Percentiles rank a stretch among this genome's conserved stretches.
phyloP scores from a whole-genome alignment of 2,797 vertebrate species.

The Hydrocynus forskahlii region DNA sequence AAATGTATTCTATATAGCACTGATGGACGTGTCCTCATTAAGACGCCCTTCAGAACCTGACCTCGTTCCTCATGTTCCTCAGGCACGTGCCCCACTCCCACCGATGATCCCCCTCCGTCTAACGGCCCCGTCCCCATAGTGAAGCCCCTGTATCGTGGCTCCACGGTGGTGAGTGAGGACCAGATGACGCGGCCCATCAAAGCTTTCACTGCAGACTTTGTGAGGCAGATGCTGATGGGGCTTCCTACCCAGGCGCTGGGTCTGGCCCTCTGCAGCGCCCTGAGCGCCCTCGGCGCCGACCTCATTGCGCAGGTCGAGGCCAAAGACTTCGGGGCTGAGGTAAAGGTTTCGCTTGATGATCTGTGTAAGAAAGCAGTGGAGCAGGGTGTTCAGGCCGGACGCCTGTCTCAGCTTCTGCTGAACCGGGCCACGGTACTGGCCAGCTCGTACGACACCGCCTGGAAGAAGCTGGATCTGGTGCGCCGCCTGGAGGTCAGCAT shows the following conservation, averaged over 20 bases:
- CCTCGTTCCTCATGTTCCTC: background rate
- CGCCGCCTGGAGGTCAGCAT: constrained; percentile 90
- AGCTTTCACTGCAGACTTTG: constrained; percentile 96
- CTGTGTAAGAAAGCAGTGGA: constrained; percentile 95
- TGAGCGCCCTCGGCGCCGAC: constrained; percentile 91
- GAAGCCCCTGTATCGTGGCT: constrained; percentile 87
- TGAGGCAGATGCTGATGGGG: constrained; percentile 93
- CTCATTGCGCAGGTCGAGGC: constrained; percentile 94
- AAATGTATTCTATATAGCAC: too few species aligned
- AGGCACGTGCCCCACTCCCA: constrained; percentile 69
- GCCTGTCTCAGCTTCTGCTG: constrained; percentile 89
- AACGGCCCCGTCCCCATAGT: constrained; percentile 90
- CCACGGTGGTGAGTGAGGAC: constrained; percentile 91
- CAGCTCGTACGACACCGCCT: constrained; percentile 93
- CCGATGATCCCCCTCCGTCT: constrained; percentile 84
- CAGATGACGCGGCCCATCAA: constrained; percentile 97
- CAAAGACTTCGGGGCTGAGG: constrained; percentile 96
- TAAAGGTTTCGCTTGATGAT: constrained; percentile 95
- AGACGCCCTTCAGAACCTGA: background rate
- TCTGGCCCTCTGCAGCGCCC: constrained; percentile 91
- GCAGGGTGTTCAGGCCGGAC: constrained; percentile 89
- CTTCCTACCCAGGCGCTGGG: constrained; percentile 93
- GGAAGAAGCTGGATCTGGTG: constrained; percentile 96
- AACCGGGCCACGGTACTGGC: constrained; percentile 94
- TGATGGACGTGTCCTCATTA: background rate